phyloP scores from a whole-genome alignment of 2,888 invertebrate genomes.

The Acleris laterana region DNA sequence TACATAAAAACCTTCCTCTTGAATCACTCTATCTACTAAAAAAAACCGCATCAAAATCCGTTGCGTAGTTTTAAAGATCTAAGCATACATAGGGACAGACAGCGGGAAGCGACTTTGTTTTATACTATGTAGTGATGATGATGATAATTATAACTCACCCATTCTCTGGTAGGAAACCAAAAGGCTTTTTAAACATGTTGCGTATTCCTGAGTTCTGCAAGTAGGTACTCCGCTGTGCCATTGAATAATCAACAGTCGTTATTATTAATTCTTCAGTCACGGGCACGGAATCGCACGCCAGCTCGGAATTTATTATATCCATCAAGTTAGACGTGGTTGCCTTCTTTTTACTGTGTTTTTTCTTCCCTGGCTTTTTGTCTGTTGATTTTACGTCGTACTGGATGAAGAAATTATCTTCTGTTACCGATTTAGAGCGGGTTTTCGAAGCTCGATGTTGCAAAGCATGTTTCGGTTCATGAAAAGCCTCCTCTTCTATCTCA shows the following conservation, averaged over 20 bases:
- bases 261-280: conserved; percentile 57
- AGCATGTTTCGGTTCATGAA: conserved; percentile 44
- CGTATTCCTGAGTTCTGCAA: conserved; percentile 46
- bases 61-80: no score
- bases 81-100: no score
- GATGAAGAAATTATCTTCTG: conserved; percentile 68
- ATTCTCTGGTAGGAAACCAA: conserved; percentile 53
- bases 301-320: conserved; percentile 66
- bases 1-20: no score
- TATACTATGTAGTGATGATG: no score
- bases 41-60: no score
- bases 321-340: conserved; percentile 55
- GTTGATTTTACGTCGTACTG: conserved; percentile 52
- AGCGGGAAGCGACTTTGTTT: no score
- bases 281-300: conserved; percentile 54
- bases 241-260: conserved; percentile 46
- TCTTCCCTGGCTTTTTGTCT: conserved; percentile 50
- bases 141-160: conserved; percentile 54
- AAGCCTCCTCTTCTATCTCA: conserved; percentile 60
- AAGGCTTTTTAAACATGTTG: conserved; percentile 45
- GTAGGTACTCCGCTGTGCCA: conserved; percentile 47
- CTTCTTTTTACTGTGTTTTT: conserved; percentile 60
- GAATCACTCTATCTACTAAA: no score
- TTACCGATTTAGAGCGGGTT: conserved; percentile 46
- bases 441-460: conserved; percentile 41